These are phyloP conservation scores for Salvelinus sp. DNA, from an alignment of 2,113 vertebrate species.

Conservation along the genomic window DNA sequence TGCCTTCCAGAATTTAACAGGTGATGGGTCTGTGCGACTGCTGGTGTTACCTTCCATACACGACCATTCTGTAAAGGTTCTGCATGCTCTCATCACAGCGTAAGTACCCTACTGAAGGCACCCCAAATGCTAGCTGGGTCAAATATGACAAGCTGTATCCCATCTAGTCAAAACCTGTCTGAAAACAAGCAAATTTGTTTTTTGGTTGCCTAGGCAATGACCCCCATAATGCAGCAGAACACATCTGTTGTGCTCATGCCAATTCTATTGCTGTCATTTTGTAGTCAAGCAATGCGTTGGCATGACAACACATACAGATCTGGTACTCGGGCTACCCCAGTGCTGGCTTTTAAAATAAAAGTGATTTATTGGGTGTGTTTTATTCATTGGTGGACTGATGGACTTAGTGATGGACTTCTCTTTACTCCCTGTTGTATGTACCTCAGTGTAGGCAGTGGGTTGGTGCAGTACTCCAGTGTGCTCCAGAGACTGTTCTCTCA, in stretches of 20 bases:
- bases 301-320: too few species aligned
- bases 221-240: too few species aligned
- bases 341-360: too few species aligned
- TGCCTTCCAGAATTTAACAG: slow-evolving; percentile 74
- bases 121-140: not conserved
- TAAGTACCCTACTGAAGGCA: slow-evolving; percentile 66
- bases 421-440: not conserved
- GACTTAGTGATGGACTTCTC: too few species aligned
- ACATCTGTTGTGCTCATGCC: too few species aligned
- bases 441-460: slow-evolving; percentile 73
- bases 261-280: too few species aligned
- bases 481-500: slow-evolving; percentile 84
- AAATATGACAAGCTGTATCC: too few species aligned
- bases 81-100: slow-evolving; percentile 80
- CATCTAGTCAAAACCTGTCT: too few species aligned
- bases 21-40: slow-evolving; percentile 81
- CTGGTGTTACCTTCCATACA: slow-evolving; percentile 83
- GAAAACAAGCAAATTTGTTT: too few species aligned
- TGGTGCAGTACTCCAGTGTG: slow-evolving; percentile 78
- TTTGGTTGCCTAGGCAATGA: too few species aligned
- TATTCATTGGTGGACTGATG: slow-evolving; percentile 2
- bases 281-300: too few species aligned
- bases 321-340: too few species aligned
- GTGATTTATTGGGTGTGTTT: not conserved
- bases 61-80: slow-evolving; percentile 77